Conservation (phyloP, 1,140 invertebrate genomes). For the Stegodyphus dumicola region DNA sequence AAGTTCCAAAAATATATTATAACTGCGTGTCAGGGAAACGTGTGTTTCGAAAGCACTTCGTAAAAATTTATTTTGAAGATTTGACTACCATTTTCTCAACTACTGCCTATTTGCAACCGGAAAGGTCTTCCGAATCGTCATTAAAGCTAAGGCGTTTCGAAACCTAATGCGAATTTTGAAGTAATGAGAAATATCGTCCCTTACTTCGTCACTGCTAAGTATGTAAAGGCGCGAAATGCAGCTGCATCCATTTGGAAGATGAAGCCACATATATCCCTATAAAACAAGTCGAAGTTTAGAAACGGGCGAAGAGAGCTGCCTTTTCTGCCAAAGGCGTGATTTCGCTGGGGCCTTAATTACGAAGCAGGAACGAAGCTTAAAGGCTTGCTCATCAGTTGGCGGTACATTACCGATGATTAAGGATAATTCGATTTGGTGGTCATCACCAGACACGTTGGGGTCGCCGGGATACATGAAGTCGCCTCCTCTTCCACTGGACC, state of each 20-base stretch:
- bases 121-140: too few relatives aligned
- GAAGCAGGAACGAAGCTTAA: neutral
- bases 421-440: slow-evolving; percentile 39
- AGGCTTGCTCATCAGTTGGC: slow-evolving; percentile 29
- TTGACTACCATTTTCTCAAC: too few relatives aligned
- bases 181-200: too few relatives aligned
- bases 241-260: neutral
- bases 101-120: too few relatives aligned
- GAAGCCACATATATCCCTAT: neutral
- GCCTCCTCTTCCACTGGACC: neutral
- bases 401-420: slow-evolving; percentile 46
- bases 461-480: neutral
- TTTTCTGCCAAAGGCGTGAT: slow-evolving; percentile 2
- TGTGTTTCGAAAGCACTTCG: too few relatives aligned
- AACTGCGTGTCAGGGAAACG: too few relatives aligned
- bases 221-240: neutral
- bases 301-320: neutral
- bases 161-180: too few relatives aligned
- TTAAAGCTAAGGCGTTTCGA: too few relatives aligned
- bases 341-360: slow-evolving; percentile 14
- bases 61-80: too few relatives aligned
- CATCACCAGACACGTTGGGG: neutral
- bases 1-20: too few relatives aligned
- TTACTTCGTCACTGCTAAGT: too few relatives aligned
- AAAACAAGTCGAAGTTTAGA: neutral